Evolutionary conservation across 2,797 vertebrate genomes (phyloP).

Genomic region (Mastacembelus armatus): DNA sequence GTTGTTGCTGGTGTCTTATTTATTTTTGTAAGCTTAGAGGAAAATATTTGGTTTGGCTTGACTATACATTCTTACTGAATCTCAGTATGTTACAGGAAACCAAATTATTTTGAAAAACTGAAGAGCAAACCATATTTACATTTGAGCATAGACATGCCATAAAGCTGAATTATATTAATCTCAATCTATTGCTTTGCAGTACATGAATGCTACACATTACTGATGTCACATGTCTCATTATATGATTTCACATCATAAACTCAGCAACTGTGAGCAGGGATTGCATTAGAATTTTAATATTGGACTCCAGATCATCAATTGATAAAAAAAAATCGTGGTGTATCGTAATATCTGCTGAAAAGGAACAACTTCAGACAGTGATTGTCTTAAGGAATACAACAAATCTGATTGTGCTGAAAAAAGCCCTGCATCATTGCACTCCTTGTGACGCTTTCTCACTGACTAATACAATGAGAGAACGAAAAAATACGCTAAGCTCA

Average conservation of each 20-base stretch:
- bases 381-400: constrained; percentile 54
- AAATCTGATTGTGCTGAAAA: constrained; percentile 44
- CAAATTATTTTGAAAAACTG: constrained; percentile 37
- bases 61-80: constrained; percentile 46
- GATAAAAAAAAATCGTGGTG: constrained; percentile 59
- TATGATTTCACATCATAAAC: constrained; percentile 62
- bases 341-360: constrained; percentile 38
- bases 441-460: constrained; percentile 25
- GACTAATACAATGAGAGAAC: constrained; percentile 56
- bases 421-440: constrained; percentile 36
- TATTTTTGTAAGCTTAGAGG: constrained; percentile 54
- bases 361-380: constrained; percentile 32
- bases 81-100: constrained; percentile 21
- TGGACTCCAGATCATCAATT: constrained; percentile 45
- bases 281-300: constrained; percentile 55
- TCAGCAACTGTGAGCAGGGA: constrained; percentile 28
- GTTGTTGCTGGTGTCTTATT: constrained; percentile 43
- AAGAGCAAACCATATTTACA: constrained; percentile 31
- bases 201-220: constrained; percentile 42
- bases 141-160: constrained; percentile 28
- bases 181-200: constrained; percentile 1
- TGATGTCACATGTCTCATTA: constrained; percentile 63
- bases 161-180: constrained; percentile 24
- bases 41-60: constrained; percentile 41
- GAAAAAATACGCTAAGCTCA: constrained; percentile 60